Evolutionary conservation across 1,140 invertebrate species (phyloP).

Genomic region (Hyles vespertilio): DNA sequence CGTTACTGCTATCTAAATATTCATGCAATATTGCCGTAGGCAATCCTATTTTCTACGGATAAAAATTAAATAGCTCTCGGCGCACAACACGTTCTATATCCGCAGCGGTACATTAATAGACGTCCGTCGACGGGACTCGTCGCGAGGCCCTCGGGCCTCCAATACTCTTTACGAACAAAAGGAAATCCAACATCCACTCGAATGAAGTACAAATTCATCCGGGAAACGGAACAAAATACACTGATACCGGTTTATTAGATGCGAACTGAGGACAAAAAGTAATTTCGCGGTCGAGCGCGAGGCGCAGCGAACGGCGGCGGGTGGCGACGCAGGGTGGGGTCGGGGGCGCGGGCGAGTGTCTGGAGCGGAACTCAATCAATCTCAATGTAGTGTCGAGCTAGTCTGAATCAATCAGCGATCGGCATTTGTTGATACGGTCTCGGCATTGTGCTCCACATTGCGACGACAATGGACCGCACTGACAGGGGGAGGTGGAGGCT

Average conservation of each 20-base stretch:
- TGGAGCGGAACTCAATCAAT: constrained; percentile 26
- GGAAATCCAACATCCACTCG: neutral
- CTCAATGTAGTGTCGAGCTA: constrained; percentile 27
- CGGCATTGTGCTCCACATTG: constrained; percentile 13
- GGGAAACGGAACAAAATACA: constrained; percentile 2
- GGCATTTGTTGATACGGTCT: constrained; percentile 26
- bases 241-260: constrained; percentile 9
- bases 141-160: no score
- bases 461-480: neutral
- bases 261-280: constrained; percentile 5
- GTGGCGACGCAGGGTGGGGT: no score
- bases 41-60: no score
- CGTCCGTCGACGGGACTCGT: no score
- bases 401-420: constrained; percentile 40
- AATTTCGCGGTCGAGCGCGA: constrained; percentile 10
- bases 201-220: neutral
- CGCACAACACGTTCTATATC: no score
- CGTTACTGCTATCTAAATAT: no score
- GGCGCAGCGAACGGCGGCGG: neutral
- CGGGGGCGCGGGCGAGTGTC: neutral
- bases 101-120: no score
- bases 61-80: no score
- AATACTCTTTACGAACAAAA: neutral
- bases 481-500: neutral
- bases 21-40: no score